Base-by-base conservation (phyloP, 2,113 vertebrate genomes). In the Zingel zingel region DNA sequence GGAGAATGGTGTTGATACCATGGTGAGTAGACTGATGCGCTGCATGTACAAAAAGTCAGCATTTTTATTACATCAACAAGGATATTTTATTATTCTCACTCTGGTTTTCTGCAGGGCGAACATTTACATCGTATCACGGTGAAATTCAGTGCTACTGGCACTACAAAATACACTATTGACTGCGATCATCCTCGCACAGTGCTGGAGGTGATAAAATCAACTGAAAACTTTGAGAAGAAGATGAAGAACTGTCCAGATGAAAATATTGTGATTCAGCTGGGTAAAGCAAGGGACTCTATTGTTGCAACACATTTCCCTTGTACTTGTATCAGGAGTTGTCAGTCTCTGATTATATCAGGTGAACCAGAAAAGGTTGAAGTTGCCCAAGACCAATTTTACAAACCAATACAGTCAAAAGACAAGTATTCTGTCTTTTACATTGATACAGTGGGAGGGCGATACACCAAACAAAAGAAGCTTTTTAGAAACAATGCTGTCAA, bases 241-340 rank as follows among this genome's bases (percentile, higher is more conserved):
- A 0, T 30, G 62, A 5, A 2, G 19, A 11, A 1, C 0, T 33
- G 0, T 16, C 1, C 3, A 23, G 79, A 87, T 58, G 36, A 73
- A 36, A 83, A 69, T 0, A 5, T 76, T 16, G n/a, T 85, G 3
- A 77, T 88, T 51, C 76, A 81, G 45, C 0, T 67, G 13, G 56
- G 79, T 19, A 12, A 54, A 36, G 9, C 0, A 47, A 14, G 0
- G 3, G 0, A 13, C 3, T 5, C 0, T 6, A 48, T 4, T 18
- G 5, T 88, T 36, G 19, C 86, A 19, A 86, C 89, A 70, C 84
- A 90, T 71, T 90, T 86, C 19, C 89, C 86, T 0, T 88, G 86
- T 79, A 5, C 13, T 30, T 76, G 33, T 7, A 4, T 88, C 16
- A 0, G 0, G 0, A 15, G 66, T 1, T 39, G 0, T 0, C 68